Conservation (phyloP, 2,113 vertebrate species). For the Donacobius atricapilla region DNA sequence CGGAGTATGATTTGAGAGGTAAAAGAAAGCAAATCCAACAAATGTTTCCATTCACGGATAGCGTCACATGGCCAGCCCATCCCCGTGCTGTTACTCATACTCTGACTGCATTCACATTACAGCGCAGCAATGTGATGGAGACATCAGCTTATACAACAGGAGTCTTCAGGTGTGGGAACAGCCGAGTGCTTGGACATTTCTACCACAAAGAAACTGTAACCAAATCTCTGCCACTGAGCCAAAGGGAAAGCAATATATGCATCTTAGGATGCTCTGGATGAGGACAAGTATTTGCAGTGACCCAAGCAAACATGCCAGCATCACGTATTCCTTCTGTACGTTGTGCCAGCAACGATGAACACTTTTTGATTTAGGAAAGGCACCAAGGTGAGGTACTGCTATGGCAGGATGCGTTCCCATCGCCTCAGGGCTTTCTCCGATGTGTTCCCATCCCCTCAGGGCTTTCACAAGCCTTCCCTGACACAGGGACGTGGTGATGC, state of each 20-base stretch:
- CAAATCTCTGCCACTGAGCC: background rate
- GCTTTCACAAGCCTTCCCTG: background rate
- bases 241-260: background rate
- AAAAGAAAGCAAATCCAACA: background rate
- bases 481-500: background rate
- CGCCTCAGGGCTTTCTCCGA: background rate
- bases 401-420: fast-evolving
- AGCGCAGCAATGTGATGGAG: background rate
- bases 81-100: background rate
- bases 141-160: background rate
- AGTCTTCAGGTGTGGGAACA: background rate
- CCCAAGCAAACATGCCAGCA: background rate
- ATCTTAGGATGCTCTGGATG: background rate
- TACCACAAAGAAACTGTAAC: background rate
- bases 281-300: background rate
- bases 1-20: background rate
- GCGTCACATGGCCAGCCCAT: background rate
- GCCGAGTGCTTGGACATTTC: background rate
- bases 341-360: background rate
- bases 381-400: background rate
- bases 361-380: background rate
- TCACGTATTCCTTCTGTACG: background rate
- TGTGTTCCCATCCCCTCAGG: background rate
- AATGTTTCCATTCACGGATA: background rate
- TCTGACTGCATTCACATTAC: background rate